A percentile compares a stretch with the other conserved stretches of the same genome.
phyloP scores from a whole-genome alignment of 2,888 invertebrate genomes.

The Antitype chi region DNA sequence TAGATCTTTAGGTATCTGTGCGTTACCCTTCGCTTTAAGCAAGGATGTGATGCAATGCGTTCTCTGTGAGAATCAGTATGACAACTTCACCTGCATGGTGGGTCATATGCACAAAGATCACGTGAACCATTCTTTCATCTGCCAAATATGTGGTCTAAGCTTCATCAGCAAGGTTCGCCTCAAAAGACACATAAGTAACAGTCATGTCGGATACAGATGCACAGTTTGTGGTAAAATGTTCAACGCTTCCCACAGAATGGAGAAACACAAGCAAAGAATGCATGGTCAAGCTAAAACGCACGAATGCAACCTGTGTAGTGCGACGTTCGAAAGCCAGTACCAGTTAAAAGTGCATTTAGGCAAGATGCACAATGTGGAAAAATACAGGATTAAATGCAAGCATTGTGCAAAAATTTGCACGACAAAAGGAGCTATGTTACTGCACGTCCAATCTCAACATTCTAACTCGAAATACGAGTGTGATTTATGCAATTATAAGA shows the following conservation, averaged over 20 bases:
- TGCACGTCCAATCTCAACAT: slow-evolving; percentile 89
- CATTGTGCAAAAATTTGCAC: slow-evolving; percentile 84
- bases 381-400: slow-evolving; percentile 81
- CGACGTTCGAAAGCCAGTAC: slow-evolving; percentile 75
- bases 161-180: slow-evolving; percentile 78
- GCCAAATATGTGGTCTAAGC: slow-evolving; percentile 81
- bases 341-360: slow-evolving; percentile 84
- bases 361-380: slow-evolving; percentile 82
- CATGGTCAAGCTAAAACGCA: slow-evolving; percentile 75
- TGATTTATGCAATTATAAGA: slow-evolving; percentile 81
- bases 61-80: slow-evolving; percentile 74
- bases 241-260: slow-evolving; percentile 73
- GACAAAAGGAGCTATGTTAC: slow-evolving; percentile 88
- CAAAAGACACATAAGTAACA: slow-evolving; percentile 77
- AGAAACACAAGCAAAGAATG: slow-evolving; percentile 76
- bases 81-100: slow-evolving; percentile 79
- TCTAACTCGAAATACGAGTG: slow-evolving; percentile 78
- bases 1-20: slow-evolving; percentile 70
- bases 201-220: slow-evolving; percentile 77
- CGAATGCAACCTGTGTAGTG: slow-evolving; percentile 78
- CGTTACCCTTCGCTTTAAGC: slow-evolving; percentile 79
- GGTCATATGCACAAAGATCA: slow-evolving; percentile 83
- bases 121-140: slow-evolving; percentile 77
- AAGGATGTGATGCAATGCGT: slow-evolving; percentile 77
- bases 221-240: slow-evolving; percentile 86